phyloP scores from a whole-genome alignment of 2,888 invertebrate genomes.

The Eristalinus aeneus region DNA sequence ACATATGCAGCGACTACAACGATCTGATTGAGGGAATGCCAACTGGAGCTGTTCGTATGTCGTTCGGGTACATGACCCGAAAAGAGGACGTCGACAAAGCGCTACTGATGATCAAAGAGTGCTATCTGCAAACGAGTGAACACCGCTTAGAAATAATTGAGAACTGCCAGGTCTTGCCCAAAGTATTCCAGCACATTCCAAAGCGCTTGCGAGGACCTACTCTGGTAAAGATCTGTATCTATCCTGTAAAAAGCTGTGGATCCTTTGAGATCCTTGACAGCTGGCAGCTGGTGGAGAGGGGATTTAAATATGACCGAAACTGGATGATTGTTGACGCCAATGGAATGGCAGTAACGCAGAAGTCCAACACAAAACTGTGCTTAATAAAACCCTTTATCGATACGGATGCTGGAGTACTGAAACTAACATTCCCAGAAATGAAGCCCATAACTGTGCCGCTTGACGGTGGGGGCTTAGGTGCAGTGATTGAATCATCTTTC shows the following conservation, averaged over 20 bases:
- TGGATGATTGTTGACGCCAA: constrained; percentile 95
- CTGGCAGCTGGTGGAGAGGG: constrained; percentile 89
- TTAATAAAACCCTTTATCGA: constrained; percentile 88
- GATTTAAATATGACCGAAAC: constrained; percentile 93
- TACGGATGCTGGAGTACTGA: constrained; percentile 82
- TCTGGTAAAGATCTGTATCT: constrained; percentile 85
- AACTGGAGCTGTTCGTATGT: constrained; percentile 94
- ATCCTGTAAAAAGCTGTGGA: constrained; percentile 96
- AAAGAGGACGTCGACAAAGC: constrained; percentile 87
- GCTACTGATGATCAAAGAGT: constrained; percentile 87
- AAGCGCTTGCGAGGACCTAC: constrained; percentile 72
- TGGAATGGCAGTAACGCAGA: constrained; percentile 94
- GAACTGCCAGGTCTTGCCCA: constrained; percentile 73
- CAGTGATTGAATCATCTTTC: constrained; percentile 77
- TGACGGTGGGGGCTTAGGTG: constrained; percentile 74
- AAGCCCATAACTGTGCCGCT: constrained; percentile 83
- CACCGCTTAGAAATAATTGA: constrained; percentile 73
- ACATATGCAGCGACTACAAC: constrained; percentile 93
- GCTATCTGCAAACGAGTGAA: constrained; percentile 83
- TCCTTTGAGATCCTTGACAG: constrained; percentile 85
- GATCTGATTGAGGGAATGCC: constrained; percentile 93
- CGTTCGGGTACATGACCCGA: constrained; percentile 95
- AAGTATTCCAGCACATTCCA: constrained; percentile 74
- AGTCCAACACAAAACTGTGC: constrained; percentile 90
- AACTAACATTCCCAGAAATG: constrained; percentile 85